Evolutionary conservation across 2,888 invertebrate species (phyloP).

Genomic region (Margaritifera margaritifera): DNA sequence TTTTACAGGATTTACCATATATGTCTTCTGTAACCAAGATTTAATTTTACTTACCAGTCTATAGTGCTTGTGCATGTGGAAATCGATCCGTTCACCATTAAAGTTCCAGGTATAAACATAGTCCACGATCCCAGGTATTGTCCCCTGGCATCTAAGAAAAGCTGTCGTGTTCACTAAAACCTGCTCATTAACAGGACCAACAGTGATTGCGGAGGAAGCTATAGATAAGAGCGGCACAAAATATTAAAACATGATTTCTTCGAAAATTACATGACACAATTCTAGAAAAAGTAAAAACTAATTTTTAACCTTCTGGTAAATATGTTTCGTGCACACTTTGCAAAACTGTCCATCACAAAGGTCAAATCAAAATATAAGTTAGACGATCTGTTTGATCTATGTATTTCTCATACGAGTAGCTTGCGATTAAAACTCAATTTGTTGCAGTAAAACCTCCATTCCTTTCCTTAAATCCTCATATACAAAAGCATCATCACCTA

Average conservation of each 20-base stretch:
- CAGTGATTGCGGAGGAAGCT: slow-evolving; percentile 46
- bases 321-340: too few relatives aligned
- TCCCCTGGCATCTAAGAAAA: slow-evolving; percentile 61
- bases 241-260: not conserved
- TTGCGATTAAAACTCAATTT: too few relatives aligned
- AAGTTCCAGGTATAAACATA: slow-evolving; percentile 63
- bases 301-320: not conserved
- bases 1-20: too few relatives aligned
- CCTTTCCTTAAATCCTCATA: too few relatives aligned
- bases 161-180: slow-evolving; percentile 60
- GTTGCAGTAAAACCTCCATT: too few relatives aligned
- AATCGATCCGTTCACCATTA: slow-evolving; percentile 52
- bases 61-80: slow-evolving; percentile 45
- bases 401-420: too few relatives aligned
- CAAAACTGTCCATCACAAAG: too few relatives aligned
- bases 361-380: too few relatives aligned
- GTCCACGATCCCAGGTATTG: slow-evolving; percentile 52
- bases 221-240: slow-evolving; percentile 7
- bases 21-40: too few relatives aligned
- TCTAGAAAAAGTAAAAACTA: not conserved
- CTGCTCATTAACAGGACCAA: slow-evolving; percentile 39
- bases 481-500: too few relatives aligned
- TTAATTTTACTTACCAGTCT: slow-evolving; percentile 34
- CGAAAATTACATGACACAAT: not conserved
- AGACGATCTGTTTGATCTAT: too few relatives aligned